Evolutionary conservation across 2,888 invertebrate species (phyloP).

Genomic region (Tenthredo notha): DNA sequence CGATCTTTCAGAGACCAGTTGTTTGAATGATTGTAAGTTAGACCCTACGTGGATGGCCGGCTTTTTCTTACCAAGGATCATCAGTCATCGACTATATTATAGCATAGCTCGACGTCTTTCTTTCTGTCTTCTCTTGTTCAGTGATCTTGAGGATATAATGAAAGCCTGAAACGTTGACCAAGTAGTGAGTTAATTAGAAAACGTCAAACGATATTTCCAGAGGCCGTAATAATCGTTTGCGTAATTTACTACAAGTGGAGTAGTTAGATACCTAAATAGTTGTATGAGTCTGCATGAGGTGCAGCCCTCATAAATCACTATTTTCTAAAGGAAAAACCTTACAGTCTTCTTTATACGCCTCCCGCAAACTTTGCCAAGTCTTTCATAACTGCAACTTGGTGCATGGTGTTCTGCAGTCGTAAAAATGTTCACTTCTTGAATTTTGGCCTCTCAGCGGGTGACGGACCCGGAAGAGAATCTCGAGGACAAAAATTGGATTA

Average conservation of each 20-base stretch:
- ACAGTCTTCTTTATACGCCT: conserved; percentile 8
- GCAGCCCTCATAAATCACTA: conserved; percentile 35
- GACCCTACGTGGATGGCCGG: background rate
- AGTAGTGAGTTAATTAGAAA: background rate
- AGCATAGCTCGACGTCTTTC: background rate
- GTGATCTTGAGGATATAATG: background rate
- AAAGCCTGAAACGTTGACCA: background rate
- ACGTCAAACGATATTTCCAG: background rate
- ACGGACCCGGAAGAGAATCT: conserved; percentile 44
- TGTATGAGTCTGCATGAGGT: background rate
- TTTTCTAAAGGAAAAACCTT: background rate
- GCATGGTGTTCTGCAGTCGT: background rate
- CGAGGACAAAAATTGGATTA: conserved; percentile 50
- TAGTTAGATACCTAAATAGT: conserved; percentile 5
- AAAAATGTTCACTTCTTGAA: conserved; percentile 16
- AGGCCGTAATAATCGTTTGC: conserved; percentile 44
- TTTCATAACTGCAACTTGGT: background rate
- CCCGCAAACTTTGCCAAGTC: conserved; percentile 13
- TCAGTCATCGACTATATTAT: conserved; percentile 30
- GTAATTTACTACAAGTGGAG: conserved; percentile 29
- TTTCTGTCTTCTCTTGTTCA: background rate
- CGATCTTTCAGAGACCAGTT: conserved; percentile 24
- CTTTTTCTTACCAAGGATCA: conserved; percentile 39
- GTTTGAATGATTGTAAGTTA: background rate
- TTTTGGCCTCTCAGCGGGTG: conserved; percentile 1